Conservation (phyloP, 2,113 vertebrate genomes). For the Atractosteus spatula region DNA sequence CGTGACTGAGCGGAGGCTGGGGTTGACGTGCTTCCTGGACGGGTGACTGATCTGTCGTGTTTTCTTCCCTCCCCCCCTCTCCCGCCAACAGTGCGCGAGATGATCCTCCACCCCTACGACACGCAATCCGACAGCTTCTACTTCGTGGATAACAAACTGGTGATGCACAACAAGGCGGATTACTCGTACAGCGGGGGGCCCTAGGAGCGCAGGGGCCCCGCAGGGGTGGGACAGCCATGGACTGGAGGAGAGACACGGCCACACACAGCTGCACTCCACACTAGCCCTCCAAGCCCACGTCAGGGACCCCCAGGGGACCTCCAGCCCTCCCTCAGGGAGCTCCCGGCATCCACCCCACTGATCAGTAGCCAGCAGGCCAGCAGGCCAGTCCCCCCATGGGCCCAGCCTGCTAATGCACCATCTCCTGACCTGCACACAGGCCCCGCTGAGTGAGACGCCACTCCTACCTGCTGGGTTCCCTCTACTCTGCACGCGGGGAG, state of each 20-base stretch:
- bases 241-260: neutral
- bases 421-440: too few relatives aligned
- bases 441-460: too few relatives aligned
- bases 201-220: conserved; percentile 43
- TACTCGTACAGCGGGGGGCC: conserved; percentile 93
- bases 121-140: conserved; percentile 99
- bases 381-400: too few relatives aligned
- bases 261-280: neutral
- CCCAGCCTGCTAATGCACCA: too few relatives aligned
- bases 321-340: neutral
- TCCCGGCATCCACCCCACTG: too few relatives aligned
- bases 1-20: too few relatives aligned
- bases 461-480: too few relatives aligned
- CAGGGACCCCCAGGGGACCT: neutral
- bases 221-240: neutral
- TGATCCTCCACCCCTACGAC: conserved; percentile 92
- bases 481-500: too few relatives aligned
- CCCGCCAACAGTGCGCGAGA: conserved; percentile 80
- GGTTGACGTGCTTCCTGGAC: neutral
- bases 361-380: too few relatives aligned
- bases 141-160: conserved; percentile 97
- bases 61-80: conserved; percentile 19
- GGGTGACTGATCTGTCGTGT: neutral
- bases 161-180: conserved; percentile 99
- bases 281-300: neutral